Conservation (phyloP, 1,140 invertebrate genomes). For the Bactericera cockerelli region DNA sequence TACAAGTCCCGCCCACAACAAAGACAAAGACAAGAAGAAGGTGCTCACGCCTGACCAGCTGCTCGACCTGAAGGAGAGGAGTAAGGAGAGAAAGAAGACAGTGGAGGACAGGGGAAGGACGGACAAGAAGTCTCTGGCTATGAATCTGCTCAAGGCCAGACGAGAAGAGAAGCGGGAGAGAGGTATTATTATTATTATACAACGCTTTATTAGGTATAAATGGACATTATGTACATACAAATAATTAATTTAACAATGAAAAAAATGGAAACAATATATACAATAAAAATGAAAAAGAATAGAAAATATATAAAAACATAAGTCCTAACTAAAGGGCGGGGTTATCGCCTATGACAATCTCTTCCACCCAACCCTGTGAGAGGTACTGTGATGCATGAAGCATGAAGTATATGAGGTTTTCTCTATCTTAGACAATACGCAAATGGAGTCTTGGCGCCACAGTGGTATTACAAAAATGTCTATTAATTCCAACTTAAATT, state of each 20-base stretch:
- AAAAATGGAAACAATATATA: too few species aligned
- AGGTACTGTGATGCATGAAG: constrained; percentile 25
- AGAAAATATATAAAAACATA: too few species aligned
- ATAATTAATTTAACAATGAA: too few species aligned
- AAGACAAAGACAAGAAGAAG: constrained; percentile 29
- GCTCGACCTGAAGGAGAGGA: constrained; percentile 57
- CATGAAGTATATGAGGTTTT: constrained; percentile 23
- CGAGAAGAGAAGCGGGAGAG: constrained; percentile 66
- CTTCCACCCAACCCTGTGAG: too few species aligned
- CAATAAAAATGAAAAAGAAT: too few species aligned
- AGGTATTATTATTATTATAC: constrained; percentile 33
- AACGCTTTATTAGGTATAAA: too few species aligned
- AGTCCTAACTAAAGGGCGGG: too few species aligned
- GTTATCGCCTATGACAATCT: too few species aligned
- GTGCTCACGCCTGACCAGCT: constrained; percentile 28
- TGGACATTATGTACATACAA: too few species aligned
- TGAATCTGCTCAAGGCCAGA: constrained; percentile 76
- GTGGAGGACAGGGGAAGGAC: constrained; percentile 70
- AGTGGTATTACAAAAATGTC: too few species aligned
- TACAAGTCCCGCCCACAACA: constrained; percentile 42
- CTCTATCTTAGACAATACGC: constrained; percentile 31
- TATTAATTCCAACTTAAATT: too few species aligned
- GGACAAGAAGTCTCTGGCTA: constrained; percentile 79
- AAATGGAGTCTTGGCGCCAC: constrained; percentile 24
- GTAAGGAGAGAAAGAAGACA: constrained; percentile 80